Percentiles rank a stretch among this genome's conserved stretches.
Conservation (phyloP, 1,140 invertebrate species). For the Drosophila aff. region DNA sequence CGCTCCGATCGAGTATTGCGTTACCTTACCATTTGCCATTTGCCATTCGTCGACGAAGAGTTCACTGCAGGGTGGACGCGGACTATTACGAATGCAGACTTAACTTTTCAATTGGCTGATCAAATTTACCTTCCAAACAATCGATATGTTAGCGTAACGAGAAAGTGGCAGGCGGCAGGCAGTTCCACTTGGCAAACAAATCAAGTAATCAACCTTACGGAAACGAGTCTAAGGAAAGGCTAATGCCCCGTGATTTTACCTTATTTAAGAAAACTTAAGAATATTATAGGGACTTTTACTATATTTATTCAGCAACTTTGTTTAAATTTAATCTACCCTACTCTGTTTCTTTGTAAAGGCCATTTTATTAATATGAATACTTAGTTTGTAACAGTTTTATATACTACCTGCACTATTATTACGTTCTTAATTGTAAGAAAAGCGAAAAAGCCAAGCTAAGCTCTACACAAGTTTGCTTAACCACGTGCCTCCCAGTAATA, state of each 20-base stretch:
- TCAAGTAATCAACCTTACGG: not conserved
- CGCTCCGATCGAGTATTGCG: conserved; percentile 22
- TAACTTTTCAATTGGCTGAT: conserved; percentile 38
- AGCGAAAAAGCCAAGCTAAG: not conserved
- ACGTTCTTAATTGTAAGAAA: not conserved
- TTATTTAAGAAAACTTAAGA: not conserved
- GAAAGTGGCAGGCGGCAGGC: conserved; percentile 17
- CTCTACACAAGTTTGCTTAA: not conserved
- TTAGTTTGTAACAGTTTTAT: not conserved
- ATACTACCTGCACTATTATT: not conserved
- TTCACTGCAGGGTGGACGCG: conserved; percentile 29
- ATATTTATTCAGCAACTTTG: no score
- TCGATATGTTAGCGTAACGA: conserved; percentile 39
- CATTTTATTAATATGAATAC: not conserved
- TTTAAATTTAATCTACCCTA: no score
- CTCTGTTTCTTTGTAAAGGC: no score
- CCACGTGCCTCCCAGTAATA: conserved; percentile 16
- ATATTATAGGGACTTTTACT: no score
- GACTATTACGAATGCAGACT: conserved; percentile 33
- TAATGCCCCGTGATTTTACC: not conserved
- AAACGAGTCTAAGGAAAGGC: not conserved
- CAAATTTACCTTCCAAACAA: conserved; percentile 45
- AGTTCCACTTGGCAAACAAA: conserved; percentile 4
- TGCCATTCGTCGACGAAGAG: conserved; percentile 11
- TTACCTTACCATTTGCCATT: conserved; percentile 36